Conservation (phyloP, 2,888 invertebrate genomes). For the Calliopum simillimum region DNA sequence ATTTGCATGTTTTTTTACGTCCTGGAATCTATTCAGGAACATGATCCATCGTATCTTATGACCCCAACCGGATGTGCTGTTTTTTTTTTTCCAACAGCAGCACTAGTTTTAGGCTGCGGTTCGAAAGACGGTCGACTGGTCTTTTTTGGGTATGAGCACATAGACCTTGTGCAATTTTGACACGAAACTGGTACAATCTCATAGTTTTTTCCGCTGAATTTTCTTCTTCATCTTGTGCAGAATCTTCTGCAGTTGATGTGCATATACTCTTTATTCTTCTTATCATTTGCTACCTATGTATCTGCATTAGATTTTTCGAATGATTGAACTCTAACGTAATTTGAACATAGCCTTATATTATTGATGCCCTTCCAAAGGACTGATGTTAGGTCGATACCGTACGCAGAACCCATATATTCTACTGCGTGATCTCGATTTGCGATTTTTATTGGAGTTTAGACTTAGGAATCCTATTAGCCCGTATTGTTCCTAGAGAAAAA, state of each 20-base stretch:
- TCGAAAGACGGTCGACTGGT: neutral
- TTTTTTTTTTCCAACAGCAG: conserved; percentile 12
- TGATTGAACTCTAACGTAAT: conserved; percentile 55
- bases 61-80: neutral
- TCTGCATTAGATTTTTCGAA: conserved; percentile 33
- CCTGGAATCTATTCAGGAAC: too few species aligned
- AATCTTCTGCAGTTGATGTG: conserved; percentile 46
- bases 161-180: conserved; percentile 4
- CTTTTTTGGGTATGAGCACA: conserved; percentile 1
- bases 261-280: conserved; percentile 41
- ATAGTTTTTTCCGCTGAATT: conserved; percentile 26
- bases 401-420: too few species aligned
- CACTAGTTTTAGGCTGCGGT: neutral
- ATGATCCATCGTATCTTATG: neutral
- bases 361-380: conserved; percentile 63
- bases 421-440: too few species aligned
- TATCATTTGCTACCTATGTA: conserved; percentile 29
- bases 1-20: conserved; percentile 28
- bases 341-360: conserved; percentile 56
- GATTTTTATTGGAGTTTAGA: too few species aligned
- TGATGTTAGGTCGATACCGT: too few species aligned
- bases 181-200: conserved; percentile 26
- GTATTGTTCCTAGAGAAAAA: too few species aligned
- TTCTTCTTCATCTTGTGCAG: too few species aligned
- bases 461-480: too few species aligned